Evolutionary conservation across 1,140 invertebrate species (phyloP).

Genomic region (Cryptotermes secundus): DNA sequence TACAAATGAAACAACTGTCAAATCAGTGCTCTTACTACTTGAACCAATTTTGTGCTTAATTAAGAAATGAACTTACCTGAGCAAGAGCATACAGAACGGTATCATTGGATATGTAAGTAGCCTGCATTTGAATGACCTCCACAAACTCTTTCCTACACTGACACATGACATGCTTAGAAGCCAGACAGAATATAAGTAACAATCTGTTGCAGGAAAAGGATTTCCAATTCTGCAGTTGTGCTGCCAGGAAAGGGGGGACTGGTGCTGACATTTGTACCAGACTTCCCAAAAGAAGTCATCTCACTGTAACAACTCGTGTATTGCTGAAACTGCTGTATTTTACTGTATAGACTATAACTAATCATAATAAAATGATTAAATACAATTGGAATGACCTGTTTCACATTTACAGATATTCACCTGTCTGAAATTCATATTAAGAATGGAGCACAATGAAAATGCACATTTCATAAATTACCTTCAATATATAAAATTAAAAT

Average conservation of each 20-base stretch:
- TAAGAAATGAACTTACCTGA: too few relatives aligned
- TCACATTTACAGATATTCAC: neutral
- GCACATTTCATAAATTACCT: neutral
- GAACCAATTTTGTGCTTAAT: too few relatives aligned
- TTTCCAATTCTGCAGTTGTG: neutral
- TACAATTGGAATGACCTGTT: neutral
- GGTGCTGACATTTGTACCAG: slow-evolving; percentile 18
- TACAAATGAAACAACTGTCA: too few relatives aligned
- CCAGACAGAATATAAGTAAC: too few relatives aligned
- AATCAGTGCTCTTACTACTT: too few relatives aligned
- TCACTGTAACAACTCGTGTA: neutral
- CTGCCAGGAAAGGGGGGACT: neutral
- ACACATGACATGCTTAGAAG: too few relatives aligned
- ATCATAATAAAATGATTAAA: neutral
- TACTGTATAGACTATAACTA: neutral
- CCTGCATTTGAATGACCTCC: too few relatives aligned
- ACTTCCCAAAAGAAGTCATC: neutral
- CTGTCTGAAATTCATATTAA: neutral
- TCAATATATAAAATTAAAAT: neutral
- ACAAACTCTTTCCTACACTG: too few relatives aligned
- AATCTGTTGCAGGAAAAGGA: neutral
- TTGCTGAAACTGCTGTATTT: neutral
- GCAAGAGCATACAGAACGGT: too few relatives aligned
- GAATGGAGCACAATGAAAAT: neutral
- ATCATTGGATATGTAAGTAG: too few relatives aligned